phyloP scores from a whole-genome alignment of 1,140 invertebrate genomes.

The Pseudachorutes palmiensis region DNA sequence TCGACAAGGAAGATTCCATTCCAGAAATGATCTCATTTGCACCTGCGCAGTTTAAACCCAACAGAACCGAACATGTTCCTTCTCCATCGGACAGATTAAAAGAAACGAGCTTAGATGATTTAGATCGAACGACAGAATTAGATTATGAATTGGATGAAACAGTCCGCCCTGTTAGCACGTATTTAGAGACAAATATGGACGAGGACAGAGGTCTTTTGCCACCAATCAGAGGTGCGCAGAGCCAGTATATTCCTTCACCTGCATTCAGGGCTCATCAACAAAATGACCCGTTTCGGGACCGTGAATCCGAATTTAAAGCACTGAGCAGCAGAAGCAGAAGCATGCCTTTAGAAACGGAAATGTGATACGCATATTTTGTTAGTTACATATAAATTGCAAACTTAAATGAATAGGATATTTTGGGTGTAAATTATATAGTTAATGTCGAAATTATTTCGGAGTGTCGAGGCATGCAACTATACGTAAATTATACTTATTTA shows the following conservation, averaged over 20 bases:
- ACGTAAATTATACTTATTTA: no score
- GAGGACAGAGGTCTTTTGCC: conserved; percentile 5
- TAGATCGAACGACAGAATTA: conserved; percentile 23
- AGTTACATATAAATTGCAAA: background rate
- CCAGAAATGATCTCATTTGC: conserved; percentile 12
- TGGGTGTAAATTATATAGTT: no score
- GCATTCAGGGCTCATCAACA: background rate
- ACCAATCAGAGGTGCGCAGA: conserved; percentile 26
- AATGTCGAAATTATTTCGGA: no score
- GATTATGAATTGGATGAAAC: conserved; percentile 38
- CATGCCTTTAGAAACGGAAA: conserved; percentile 38
- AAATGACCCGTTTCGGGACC: background rate
- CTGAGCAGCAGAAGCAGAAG: conserved; percentile 33
- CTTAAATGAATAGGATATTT: background rate
- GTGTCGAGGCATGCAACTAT: no score
- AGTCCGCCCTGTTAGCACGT: conserved; percentile 31
- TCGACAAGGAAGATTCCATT: background rate
- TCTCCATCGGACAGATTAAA: conserved; percentile 18
- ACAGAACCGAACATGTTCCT: background rate
- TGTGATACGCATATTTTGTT: no score
- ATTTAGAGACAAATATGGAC: conserved; percentile 36
- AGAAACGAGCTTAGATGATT: conserved; percentile 38
- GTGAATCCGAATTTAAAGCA: conserved; percentile 32
- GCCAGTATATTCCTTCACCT: conserved; percentile 32
- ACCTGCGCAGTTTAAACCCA: background rate